Conservation (phyloP, 1,140 invertebrate species). For the Liolophura sinensis region DNA sequence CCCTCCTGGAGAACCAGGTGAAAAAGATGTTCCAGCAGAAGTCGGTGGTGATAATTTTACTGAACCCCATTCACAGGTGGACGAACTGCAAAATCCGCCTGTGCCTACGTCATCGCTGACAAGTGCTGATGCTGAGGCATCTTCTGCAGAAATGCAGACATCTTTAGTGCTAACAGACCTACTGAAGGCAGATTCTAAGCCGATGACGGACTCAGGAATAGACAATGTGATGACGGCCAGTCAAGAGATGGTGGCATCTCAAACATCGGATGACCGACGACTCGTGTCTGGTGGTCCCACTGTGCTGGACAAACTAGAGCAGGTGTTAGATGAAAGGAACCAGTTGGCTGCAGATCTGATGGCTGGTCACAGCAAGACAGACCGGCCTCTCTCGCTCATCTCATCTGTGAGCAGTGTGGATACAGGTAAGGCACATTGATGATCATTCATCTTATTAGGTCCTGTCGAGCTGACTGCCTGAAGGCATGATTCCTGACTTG, state of each 20-base stretch:
- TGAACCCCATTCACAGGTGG: too few relatives aligned
- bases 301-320: conserved; percentile 7
- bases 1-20: too few relatives aligned
- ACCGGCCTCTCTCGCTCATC: conserved; percentile 40
- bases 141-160: too few relatives aligned
- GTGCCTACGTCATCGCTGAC: too few relatives aligned
- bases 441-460: too few relatives aligned
- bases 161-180: too few relatives aligned
- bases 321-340: conserved; percentile 5
- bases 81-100: too few relatives aligned
- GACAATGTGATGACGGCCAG: conserved; percentile 15
- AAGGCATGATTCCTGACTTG: too few relatives aligned
- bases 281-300: conserved; percentile 4
- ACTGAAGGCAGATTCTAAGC: conserved; percentile 3
- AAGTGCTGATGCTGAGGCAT: too few relatives aligned
- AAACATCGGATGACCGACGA: conserved; percentile 7
- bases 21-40: too few relatives aligned
- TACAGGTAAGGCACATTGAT: conserved; percentile 32
- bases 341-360: conserved; percentile 26
- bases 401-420: conserved; percentile 46
- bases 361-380: conserved; percentile 30
- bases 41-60: too few relatives aligned
- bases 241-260: conserved; percentile 6
- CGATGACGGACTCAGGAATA: conserved; percentile 45
- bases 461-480: too few relatives aligned